A percentile compares a stretch with the other conserved stretches of the same genome.
Evolutionary conservation across 2,113 vertebrate species (phyloP).

Genomic region (Hypocryptadius cinnamomeus): DNA sequence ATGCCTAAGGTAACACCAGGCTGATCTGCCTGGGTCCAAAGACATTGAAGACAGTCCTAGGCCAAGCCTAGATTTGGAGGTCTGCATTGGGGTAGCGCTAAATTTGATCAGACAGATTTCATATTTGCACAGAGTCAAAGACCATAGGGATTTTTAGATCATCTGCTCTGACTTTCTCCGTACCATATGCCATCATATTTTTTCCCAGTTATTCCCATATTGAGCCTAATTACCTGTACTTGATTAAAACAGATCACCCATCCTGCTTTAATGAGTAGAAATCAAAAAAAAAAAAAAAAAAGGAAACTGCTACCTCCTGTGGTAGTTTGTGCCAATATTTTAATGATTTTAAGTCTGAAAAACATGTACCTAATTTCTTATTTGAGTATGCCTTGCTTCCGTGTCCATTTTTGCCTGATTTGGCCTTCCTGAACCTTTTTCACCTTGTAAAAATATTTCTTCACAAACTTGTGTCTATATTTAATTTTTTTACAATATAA

Average conservation of each 20-base stretch:
- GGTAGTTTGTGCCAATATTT: background rate
- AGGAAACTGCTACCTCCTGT: background rate
- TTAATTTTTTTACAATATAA: background rate
- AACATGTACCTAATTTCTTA: background rate
- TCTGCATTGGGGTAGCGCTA: background rate
- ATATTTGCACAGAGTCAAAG: background rate
- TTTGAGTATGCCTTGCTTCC: background rate
- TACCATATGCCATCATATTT: constrained; percentile 34
- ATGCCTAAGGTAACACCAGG: background rate
- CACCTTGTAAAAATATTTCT: background rate
- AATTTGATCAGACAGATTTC: background rate
- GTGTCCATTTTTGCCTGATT: background rate
- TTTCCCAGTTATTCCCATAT: background rate
- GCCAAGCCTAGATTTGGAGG: background rate
- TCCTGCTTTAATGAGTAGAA: background rate
- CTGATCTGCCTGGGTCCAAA: background rate
- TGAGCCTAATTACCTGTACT: constrained; percentile 34
- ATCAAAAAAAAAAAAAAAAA: background rate
- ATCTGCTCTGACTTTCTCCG: constrained; percentile 5
- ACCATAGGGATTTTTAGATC: constrained; percentile 7
- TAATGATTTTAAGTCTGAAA: background rate
- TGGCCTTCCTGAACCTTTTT: background rate
- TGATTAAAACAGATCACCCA: constrained; percentile 31
- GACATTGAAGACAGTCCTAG: background rate
- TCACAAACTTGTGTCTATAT: background rate